Evolutionary conservation across 2,888 invertebrate species (phyloP).

Genomic region (Harpagoxenus sublaevis): DNA sequence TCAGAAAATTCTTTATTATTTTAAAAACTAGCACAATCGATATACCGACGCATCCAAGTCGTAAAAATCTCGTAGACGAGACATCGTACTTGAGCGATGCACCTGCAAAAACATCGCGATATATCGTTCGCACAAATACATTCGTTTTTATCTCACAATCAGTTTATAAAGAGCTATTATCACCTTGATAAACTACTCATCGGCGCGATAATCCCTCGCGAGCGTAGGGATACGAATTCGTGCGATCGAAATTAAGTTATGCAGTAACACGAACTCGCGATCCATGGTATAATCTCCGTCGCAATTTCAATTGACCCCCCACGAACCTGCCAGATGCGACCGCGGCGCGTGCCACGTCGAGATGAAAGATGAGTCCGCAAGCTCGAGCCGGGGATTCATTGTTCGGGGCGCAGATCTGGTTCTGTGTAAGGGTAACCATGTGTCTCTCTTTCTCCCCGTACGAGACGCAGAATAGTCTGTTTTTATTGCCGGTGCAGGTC

Average conservation of each 20-base stretch:
- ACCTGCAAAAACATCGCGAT: not conserved
- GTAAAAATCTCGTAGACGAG: not conserved
- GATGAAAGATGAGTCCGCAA: constrained; percentile 83
- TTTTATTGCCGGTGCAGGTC: constrained; percentile 77
- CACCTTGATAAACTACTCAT: constrained; percentile 30
- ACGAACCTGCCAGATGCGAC: constrained; percentile 83
- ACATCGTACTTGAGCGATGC: not conserved
- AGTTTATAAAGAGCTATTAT: constrained; percentile 29
- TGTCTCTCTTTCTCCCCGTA: constrained; percentile 31
- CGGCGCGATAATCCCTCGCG: constrained; percentile 23
- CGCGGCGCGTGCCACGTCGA: constrained; percentile 84
- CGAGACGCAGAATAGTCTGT: constrained; percentile 51
- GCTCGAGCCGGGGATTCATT: constrained; percentile 75
- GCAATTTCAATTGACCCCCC: constrained; percentile 84
- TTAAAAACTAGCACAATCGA: constrained; percentile 6
- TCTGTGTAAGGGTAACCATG: constrained; percentile 47
- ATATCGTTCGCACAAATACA: not conserved
- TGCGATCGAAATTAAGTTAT: constrained; percentile 45
- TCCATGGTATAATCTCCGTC: constrained; percentile 62
- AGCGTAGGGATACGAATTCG: constrained; percentile 21
- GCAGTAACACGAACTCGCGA: constrained; percentile 50
- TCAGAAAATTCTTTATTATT: not conserved
- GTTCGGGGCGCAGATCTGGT: constrained; percentile 68
- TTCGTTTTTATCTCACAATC: not conserved
- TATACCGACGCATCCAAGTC: not conserved